Evolutionary conservation across 2,113 vertebrate genomes (phyloP), one percentile per base, ranked within the genome.

Genomic region (Psilopsiagon aymara): DNA sequence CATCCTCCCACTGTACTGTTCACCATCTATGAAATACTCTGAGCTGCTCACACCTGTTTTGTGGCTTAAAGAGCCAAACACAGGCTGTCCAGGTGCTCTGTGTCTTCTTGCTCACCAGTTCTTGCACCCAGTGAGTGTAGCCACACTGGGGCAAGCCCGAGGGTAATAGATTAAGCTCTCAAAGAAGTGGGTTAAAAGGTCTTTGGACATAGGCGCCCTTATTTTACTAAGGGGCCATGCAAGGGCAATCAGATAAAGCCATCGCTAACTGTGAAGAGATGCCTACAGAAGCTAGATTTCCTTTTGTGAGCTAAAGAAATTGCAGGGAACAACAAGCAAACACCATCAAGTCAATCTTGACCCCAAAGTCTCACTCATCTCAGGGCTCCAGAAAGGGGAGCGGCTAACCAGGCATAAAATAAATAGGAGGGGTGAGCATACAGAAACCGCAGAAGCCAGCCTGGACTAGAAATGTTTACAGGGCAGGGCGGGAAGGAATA

Each of bases 1-100:
- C 0, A 0, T 92, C 46, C 49, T 93, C 75, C 67, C 82, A 60
- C 60, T 0, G 0, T 7, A 51, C 20, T 2, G 17, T 10, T 75
- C 70, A 60, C 46, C 43, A 60, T 9, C 60, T 31, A 2, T 21
- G 66, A 73, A 81, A 46, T 21, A 44, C 51, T 69, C 73, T 69
- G 57, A 86, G 33, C 47, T 88, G 86, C 55, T 86, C 77, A 88
- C 82, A 33, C 85, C 73, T 88, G 51, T 70, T 81, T 11, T 74
- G 85, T 77, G 76, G 90, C 68, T 86, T 33, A 52, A 80, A 86
- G 55, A 86, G 27, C 27, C 55, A 68, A 91, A 60, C 33, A 14
- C 0, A 1, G 43, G 27, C 33, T 2, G 4, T 29, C 47, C 69
- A 81, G 51, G 39, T 79, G 73, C 86, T 88, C 71, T 25, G 51